Conservation (phyloP, 1,140 invertebrate species). For the Tribolium castaneum region DNA sequence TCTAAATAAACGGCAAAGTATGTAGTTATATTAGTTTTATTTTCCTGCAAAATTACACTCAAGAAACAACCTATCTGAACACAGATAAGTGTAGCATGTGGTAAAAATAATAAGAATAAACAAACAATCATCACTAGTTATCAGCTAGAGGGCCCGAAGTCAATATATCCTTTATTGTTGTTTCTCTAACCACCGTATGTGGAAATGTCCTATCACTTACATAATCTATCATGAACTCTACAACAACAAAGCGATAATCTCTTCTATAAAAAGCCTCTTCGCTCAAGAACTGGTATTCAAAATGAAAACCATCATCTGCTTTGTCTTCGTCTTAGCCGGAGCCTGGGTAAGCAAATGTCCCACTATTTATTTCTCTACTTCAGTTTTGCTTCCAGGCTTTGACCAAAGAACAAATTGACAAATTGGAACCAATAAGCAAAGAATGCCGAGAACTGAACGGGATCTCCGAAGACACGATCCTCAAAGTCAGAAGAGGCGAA, state of each 20-base stretch:
- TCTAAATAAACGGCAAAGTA: no score
- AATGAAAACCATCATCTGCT: neutral
- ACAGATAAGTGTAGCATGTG: neutral
- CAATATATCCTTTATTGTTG: neutral
- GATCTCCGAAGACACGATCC: conserved; percentile 59
- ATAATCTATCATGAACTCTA: neutral
- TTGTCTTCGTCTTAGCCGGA: neutral
- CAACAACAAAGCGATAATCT: neutral
- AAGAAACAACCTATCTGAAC: no score
- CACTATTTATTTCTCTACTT: neutral
- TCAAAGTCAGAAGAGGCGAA: conserved; percentile 62
- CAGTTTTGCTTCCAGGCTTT: conserved; percentile 47
- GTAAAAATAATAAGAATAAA: neutral
- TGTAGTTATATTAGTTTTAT: no score
- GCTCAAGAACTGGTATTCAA: neutral
- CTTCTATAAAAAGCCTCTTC: neutral
- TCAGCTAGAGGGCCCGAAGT: neutral
- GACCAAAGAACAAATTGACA: conserved; percentile 66
- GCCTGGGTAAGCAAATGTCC: neutral
- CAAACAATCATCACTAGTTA: neutral
- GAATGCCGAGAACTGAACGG: conserved; percentile 64
- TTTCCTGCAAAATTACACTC: no score
- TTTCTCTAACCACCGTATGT: neutral
- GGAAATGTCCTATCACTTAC: neutral
- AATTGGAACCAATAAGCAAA: conserved; percentile 64